phyloP scores from a whole-genome alignment of 2,888 invertebrate genomes.

The Chrysolina americana region DNA sequence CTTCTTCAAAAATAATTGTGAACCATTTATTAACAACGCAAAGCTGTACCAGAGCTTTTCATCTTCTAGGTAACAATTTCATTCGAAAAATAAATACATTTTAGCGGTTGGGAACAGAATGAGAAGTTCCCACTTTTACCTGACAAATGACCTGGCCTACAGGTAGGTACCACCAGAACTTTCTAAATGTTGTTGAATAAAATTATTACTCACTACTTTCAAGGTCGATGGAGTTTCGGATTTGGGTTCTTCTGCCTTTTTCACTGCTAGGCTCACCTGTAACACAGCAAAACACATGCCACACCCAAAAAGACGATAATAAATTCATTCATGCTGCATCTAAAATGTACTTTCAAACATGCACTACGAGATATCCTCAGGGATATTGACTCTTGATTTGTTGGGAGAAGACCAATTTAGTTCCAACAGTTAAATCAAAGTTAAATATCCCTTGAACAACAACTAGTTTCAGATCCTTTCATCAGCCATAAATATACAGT shows the following conservation, averaged over 20 bases:
- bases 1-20: no score
- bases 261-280: conserved; percentile 34
- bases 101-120: no score
- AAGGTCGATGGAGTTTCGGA: conserved; percentile 27
- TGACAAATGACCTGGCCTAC: not conserved
- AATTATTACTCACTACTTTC: conserved; percentile 38
- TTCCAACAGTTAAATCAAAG: not conserved
- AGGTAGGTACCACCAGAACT: conserved; percentile 7
- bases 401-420: not conserved
- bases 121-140: not conserved
- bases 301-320: conserved; percentile 39
- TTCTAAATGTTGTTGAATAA: not conserved
- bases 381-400: not conserved
- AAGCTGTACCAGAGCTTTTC: no score
- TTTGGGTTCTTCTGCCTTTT: conserved; percentile 33
- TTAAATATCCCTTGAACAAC: not conserved
- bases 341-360: conserved; percentile 28
- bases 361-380: conserved; percentile 13
- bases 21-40: no score
- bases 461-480: not conserved
- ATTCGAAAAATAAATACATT: no score
- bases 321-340: conserved; percentile 35
- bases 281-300: conserved; percentile 46
- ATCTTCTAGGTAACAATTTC: no score
- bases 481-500: no score